phyloP scores from a whole-genome alignment of 2,888 invertebrate species.

The Mechanitis messenoides region DNA sequence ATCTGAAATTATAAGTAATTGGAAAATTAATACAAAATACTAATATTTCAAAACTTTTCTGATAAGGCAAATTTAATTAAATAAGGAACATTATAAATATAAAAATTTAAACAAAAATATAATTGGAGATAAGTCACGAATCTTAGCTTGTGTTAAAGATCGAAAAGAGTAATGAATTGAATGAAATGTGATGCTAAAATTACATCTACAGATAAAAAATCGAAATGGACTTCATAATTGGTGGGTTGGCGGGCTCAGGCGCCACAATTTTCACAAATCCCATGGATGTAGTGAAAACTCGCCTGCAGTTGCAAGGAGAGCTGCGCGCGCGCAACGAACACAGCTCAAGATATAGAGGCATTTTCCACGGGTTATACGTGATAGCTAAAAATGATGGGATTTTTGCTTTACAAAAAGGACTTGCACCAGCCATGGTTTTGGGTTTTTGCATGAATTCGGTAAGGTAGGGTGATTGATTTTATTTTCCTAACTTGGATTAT shows the following conservation, averaged over 20 bases:
- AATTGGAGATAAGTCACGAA: too few relatives aligned
- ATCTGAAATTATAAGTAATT: too few relatives aligned
- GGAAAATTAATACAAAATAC: too few relatives aligned
- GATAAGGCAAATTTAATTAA: too few relatives aligned
- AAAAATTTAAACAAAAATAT: too few relatives aligned
- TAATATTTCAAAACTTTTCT: too few relatives aligned
- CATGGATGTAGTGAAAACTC: slow-evolving; percentile 90
- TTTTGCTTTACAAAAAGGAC: slow-evolving; percentile 84
- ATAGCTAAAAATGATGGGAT: slow-evolving; percentile 85
- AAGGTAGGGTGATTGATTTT: slow-evolving; percentile 45
- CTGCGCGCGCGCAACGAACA: slow-evolving; percentile 67
- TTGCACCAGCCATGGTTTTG: slow-evolving; percentile 87
- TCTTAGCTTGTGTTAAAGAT: too few relatives aligned
- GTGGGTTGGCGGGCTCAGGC: slow-evolving; percentile 83
- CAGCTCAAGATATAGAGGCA: slow-evolving; percentile 58
- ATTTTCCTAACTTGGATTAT: not conserved
- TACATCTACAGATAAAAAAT: slow-evolving; percentile 12
- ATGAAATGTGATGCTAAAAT: not conserved
- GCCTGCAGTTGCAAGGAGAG: slow-evolving; percentile 90
- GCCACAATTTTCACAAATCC: slow-evolving; percentile 91
- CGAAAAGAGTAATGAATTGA: too few relatives aligned
- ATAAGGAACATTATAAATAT: too few relatives aligned
- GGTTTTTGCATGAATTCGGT: slow-evolving; percentile 80
- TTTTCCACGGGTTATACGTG: slow-evolving; percentile 85
- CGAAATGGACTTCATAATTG: slow-evolving; percentile 82